These are phyloP conservation scores for Steinernema feltiae DNA, from an alignment of 1,140 invertebrate species.

Conservation along the genomic window DNA sequence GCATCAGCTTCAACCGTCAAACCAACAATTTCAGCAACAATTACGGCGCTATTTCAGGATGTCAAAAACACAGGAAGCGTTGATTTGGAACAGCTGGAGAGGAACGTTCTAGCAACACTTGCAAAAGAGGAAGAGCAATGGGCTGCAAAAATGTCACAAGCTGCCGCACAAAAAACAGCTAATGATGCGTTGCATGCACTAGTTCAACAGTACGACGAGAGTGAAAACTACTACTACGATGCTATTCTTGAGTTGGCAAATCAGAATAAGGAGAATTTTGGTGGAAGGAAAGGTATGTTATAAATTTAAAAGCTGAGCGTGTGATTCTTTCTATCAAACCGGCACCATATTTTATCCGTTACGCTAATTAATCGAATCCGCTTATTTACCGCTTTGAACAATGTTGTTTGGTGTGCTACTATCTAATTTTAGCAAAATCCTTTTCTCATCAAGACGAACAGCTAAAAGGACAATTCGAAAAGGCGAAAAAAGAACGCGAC, in stretches of 20 bases:
- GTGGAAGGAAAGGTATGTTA: neutral
- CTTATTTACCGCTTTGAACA: too few species aligned
- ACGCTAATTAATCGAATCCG: too few species aligned
- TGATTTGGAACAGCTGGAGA: neutral
- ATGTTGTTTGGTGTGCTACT: neutral
- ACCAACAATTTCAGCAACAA: neutral
- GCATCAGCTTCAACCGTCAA: too few species aligned
- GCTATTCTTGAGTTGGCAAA: neutral
- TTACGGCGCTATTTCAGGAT: neutral
- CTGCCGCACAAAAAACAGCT: too few species aligned
- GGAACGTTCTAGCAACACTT: neutral
- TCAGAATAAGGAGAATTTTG: neutral
- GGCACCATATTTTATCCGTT: too few species aligned
- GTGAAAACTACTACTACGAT: neutral
- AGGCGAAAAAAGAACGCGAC: neutral
- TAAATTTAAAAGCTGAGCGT: neutral
- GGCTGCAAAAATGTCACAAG: neutral
- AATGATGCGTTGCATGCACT: neutral
- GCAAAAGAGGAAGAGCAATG: neutral
- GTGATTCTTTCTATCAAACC: too few species aligned
- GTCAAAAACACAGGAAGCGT: neutral
- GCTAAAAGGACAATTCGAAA: neutral
- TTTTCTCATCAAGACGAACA: neutral
- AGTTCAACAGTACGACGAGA: neutral
- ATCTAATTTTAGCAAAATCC: neutral